Percentiles rank a stretch among this genome's conserved stretches.
Conservation (phyloP, 1,140 invertebrate genomes). For the Augochlora pura region DNA sequence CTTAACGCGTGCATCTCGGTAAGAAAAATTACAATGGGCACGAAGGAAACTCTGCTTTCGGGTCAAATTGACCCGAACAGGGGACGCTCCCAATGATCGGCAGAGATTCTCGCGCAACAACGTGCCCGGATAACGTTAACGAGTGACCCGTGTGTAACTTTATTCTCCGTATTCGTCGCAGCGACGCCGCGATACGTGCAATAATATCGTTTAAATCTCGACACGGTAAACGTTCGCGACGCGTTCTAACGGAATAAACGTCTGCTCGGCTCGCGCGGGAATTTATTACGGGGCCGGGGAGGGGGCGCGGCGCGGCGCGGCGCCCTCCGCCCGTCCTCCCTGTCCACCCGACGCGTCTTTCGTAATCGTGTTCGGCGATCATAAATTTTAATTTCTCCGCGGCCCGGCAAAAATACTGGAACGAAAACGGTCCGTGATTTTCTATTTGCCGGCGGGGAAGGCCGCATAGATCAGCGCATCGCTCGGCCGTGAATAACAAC, state of each 20-base stretch:
- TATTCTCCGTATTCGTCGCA: background rate
- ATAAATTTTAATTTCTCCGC: slow-evolving; percentile 27
- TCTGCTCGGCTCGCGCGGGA: background rate
- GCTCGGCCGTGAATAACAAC: background rate
- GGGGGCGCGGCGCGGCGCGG: too few species aligned
- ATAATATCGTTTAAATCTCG: slow-evolving; percentile 10
- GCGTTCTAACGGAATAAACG: slow-evolving; percentile 5
- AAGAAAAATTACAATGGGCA: too few species aligned
- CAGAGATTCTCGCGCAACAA: too few species aligned
- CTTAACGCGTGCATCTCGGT: too few species aligned
- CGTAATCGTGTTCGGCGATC: slow-evolving; percentile 5
- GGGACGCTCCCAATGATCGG: too few species aligned
- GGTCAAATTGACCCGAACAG: too few species aligned
- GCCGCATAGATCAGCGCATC: slow-evolving; percentile 7
- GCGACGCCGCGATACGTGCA: background rate
- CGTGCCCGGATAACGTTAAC: too few species aligned
- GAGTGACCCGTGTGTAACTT: too few species aligned
- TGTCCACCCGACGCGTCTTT: background rate
- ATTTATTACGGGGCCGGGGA: too few species aligned
- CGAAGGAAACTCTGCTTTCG: too few species aligned
- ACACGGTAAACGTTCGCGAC: background rate
- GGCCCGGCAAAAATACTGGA: background rate
- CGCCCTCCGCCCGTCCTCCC: slow-evolving; percentile 3
- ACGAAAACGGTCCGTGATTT: background rate
- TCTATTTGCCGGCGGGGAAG: background rate